These are phyloP conservation scores for Periplaneta americana DNA, from an alignment of 1,140 invertebrate species.

Conservation along the genomic window DNA sequence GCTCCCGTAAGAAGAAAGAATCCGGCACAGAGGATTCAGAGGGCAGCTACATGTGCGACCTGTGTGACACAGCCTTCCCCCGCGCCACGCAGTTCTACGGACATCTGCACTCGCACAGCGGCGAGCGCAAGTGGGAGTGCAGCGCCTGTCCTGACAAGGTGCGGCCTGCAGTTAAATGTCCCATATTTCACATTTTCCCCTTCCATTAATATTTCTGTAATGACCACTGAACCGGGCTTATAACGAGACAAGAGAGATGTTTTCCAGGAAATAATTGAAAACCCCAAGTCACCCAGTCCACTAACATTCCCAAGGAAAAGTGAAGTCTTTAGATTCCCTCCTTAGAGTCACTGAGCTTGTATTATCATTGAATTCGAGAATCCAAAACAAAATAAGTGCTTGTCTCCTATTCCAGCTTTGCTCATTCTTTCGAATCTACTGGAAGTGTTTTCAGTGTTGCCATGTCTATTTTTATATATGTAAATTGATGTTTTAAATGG, in stretches of 20 bases:
- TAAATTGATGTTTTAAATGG: too few species aligned
- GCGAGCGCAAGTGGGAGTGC: constrained; percentile 28
- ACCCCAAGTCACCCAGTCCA: not conserved
- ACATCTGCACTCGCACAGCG: constrained; percentile 30
- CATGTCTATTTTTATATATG: too few species aligned
- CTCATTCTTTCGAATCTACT: too few species aligned
- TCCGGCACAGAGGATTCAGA: too few species aligned
- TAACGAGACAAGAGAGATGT: not conserved
- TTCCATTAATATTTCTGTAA: not conserved
- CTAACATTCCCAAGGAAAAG: not conserved
- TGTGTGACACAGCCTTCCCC: constrained; percentile 27
- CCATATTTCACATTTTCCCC: not conserved
- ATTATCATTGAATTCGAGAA: too few species aligned
- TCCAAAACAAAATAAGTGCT: too few species aligned
- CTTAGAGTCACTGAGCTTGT: too few species aligned
- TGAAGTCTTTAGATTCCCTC: not conserved
- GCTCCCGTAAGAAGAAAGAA: not conserved
- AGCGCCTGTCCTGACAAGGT: constrained; percentile 22
- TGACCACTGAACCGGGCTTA: too few species aligned
- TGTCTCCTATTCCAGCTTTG: too few species aligned
- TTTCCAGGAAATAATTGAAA: not conserved
- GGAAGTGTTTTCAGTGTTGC: too few species aligned
- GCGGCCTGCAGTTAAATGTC: not conserved
- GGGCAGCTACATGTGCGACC: not conserved
- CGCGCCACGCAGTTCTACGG: constrained; percentile 32